These are phyloP conservation scores for Pandemis heparana DNA, from an alignment of 2,888 invertebrate species.

Conservation along the genomic window DNA sequence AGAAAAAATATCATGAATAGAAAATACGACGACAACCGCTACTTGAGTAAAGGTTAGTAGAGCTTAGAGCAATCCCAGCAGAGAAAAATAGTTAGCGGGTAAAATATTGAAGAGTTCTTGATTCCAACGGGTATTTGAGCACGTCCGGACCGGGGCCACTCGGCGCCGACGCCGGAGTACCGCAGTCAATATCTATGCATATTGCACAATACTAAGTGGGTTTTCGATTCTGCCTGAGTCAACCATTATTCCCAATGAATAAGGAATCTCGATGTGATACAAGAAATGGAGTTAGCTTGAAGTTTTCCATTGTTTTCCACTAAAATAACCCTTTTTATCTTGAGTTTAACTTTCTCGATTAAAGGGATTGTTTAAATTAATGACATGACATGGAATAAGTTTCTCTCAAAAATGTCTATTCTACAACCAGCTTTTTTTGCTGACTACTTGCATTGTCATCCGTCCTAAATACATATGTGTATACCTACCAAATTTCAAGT, in stretches of 20 bases:
- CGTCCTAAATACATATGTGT: too few species aligned
- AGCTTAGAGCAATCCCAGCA: constrained; percentile 47
- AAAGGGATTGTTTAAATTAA: too few species aligned
- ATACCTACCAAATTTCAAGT: too few species aligned
- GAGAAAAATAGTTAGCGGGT: constrained; percentile 50
- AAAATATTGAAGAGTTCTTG: constrained; percentile 48
- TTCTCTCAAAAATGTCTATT: too few species aligned
- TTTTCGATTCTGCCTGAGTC: not conserved
- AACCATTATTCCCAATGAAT: not conserved
- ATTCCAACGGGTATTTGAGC: constrained; percentile 49
- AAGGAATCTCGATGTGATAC: not conserved
- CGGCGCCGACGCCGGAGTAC: not conserved
- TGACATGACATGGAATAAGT: too few species aligned
- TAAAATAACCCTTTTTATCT: not conserved
- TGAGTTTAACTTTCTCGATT: too few species aligned
- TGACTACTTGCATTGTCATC: too few species aligned
- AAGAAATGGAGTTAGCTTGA: too few species aligned
- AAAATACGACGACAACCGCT: constrained; percentile 38
- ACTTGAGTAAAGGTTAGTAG: constrained; percentile 47
- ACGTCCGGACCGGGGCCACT: constrained; percentile 47
- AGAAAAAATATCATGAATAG: not conserved
- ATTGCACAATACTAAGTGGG: not conserved
- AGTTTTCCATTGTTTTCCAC: too few species aligned
- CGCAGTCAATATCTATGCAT: constrained; percentile 4
- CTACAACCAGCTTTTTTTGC: too few species aligned